Base-by-base conservation (phyloP, 2,113 vertebrate genomes). In the Urocolius indicus region DNA sequence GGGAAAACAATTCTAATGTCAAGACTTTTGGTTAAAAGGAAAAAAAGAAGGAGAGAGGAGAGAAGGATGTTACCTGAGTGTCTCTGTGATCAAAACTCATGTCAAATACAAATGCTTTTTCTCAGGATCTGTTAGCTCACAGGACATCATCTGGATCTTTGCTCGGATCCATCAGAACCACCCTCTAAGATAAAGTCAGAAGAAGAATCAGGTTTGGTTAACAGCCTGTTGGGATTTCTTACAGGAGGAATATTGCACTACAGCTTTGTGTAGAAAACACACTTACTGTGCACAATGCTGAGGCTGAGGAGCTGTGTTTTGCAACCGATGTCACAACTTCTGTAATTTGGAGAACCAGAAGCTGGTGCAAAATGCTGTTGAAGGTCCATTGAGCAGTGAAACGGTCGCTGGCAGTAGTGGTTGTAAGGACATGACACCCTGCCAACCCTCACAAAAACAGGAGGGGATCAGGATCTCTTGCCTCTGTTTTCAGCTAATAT, bases 81-180 rank as follows among this genome's bases (percentile, higher is more conserved):
- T 97, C 93, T 2, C 59, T 91, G 66, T 90, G 87, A 84, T 97
- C 96, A 18, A 98, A 98, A 41, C 38, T 95, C 8, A n/a, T 20
- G 46, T 98, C 95, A 23, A 98, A 98, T 20, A 97, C 92, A 66
- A 98, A 97, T 14, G 94, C 92, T 78, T 97, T 96, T 63, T 98
- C 97, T 85, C 69, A 20, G 30, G 97, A 98, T 52, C 96, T 93
- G 66, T 97, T 97, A 8, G 90, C 63, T 26, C 88, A 32, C 54
- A 94, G 62, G 6, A 86, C 38, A 77, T 98, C 96, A 58, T 96
- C 97, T 0, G 96, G 74, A 68, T 97, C 96, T 89, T 97, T 71
- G 0, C 43, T 75, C 5, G 98, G 98, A 84, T 97, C 97, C 97
- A 93, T 96, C 77, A 98, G 89, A 48, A 97, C 62, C 52, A 97